Evolutionary conservation across 2,888 invertebrate species (phyloP).

Genomic region (Ectobius pallidus): DNA sequence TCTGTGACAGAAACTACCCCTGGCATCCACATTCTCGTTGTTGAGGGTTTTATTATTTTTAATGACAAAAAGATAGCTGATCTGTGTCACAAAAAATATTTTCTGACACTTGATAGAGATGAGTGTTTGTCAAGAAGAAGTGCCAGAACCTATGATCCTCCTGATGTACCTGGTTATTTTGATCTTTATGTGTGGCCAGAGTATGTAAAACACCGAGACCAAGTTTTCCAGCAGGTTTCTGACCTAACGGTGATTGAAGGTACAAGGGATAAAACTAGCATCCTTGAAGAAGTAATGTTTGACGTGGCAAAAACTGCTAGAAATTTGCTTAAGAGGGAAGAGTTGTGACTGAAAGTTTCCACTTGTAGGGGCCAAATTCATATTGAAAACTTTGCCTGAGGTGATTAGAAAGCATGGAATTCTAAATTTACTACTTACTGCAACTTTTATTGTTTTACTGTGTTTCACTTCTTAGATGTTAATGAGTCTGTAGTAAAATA

Average conservation of each 20-base stretch:
- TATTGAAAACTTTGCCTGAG: too few relatives aligned
- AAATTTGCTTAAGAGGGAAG: too few relatives aligned
- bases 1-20: not conserved
- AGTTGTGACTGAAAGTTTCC: too few relatives aligned
- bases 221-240: constrained; percentile 52
- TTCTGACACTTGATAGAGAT: constrained; percentile 70
- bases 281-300: constrained; percentile 13
- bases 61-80: constrained; percentile 70
- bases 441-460: too few relatives aligned
- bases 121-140: constrained; percentile 69
- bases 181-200: constrained; percentile 91
- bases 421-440: too few relatives aligned
- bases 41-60: constrained; percentile 80
- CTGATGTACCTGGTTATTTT: constrained; percentile 88
- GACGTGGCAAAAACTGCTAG: not conserved
- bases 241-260: constrained; percentile 46
- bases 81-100: constrained; percentile 75
- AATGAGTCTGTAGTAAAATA: too few relatives aligned
- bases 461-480: too few relatives aligned
- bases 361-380: too few relatives aligned
- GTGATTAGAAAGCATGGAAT: too few relatives aligned
- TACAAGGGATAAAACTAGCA: not conserved
- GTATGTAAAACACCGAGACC: constrained; percentile 65
- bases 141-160: constrained; percentile 76
- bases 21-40: constrained; percentile 56